Evolutionary conservation across 1,140 invertebrate genomes (phyloP), one percentile per base, ranked within the genome.

Genomic region (Tetramorium parvispinum): DNA sequence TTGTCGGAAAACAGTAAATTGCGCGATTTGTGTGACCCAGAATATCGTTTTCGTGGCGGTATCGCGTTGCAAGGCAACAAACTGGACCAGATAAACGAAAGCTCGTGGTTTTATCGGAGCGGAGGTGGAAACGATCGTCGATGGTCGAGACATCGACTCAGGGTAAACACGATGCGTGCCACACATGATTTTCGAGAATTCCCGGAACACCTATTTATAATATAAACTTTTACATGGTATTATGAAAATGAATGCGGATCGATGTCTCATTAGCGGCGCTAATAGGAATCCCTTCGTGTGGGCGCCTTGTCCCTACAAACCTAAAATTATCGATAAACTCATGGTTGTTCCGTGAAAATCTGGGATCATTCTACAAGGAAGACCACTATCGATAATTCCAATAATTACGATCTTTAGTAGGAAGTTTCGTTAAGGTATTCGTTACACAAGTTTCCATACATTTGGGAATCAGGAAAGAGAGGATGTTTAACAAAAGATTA

Each of bases 361-460:
- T 73, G 66, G 61, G 76, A 89, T 86, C 53, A 87, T 87, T 90
- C 85, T 73, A 55, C 53, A 53, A 68, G 61, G 13, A 49, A 51
- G 65, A 53, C 59, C 77, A 85, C 57, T 87, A 59, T 92, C 83
- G 89, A 85, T 91, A 92, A 94, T 95, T 94, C 94, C 85, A 73
- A 85, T 94, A 94, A 94, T 87, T 89, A 91, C 89, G 81, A 82
- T 46, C 87, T 90, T 93, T 93, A 91, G 88, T 76, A 66, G 53
- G 68, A 92, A 87, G 90, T 85, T 91, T 88, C 75, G 87, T 77
- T 85, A 71, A 86, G 85, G 87, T 86, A 88, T 87, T 82, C 53
- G 57, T 68, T 21, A 61, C 75, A 89, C 83, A 83, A 65, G 81
- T 81, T 88, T 86, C 24, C 63, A 65, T 78, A 21, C 5, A 55